Percentiles rank a stretch among this genome's conserved stretches.
These are phyloP conservation scores for Drosophila suboccidentalis DNA, from an alignment of 2,888 invertebrate genomes.

Conservation along the genomic window DNA sequence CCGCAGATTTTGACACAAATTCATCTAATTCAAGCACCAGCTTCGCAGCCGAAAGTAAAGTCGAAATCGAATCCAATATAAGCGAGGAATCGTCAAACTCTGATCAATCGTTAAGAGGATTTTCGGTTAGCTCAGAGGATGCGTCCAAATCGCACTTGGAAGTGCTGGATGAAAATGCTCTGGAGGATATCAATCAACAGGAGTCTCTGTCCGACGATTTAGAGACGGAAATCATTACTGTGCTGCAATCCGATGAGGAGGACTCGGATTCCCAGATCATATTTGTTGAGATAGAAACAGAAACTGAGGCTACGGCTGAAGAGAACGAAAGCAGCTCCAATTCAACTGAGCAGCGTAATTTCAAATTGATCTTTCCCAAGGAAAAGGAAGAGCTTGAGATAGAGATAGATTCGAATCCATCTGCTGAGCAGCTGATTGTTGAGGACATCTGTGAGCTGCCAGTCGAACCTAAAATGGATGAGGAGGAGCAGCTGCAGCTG, in stretches of 20 bases:
- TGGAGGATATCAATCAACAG: constrained; percentile 20
- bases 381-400: constrained; percentile 1
- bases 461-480: neutral
- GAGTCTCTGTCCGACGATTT: constrained; percentile 5
- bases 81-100: constrained; percentile 52
- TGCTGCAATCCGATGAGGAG: constrained; percentile 33
- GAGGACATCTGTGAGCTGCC: constrained; percentile 12
- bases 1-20: neutral
- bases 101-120: constrained; percentile 19
- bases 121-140: constrained; percentile 15
- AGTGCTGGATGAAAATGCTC: constrained; percentile 4
- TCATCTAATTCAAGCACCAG: neutral
- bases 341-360: constrained; percentile 14
- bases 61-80: constrained; percentile 37
- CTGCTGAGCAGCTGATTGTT: constrained; percentile 5
- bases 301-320: neutral
- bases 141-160: constrained; percentile 2
- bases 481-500: neutral
- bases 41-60: constrained; percentile 34
- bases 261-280: constrained; percentile 54
- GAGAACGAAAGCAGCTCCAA: neutral
- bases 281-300: constrained; percentile 44
- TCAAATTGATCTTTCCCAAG: constrained; percentile 36
- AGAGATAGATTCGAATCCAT: neutral
- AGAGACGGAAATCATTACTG: constrained; percentile 41